These are phyloP conservation scores for Poeciliopsis infans DNA, from an alignment of 2,797 vertebrate species.

Conservation along the genomic window DNA sequence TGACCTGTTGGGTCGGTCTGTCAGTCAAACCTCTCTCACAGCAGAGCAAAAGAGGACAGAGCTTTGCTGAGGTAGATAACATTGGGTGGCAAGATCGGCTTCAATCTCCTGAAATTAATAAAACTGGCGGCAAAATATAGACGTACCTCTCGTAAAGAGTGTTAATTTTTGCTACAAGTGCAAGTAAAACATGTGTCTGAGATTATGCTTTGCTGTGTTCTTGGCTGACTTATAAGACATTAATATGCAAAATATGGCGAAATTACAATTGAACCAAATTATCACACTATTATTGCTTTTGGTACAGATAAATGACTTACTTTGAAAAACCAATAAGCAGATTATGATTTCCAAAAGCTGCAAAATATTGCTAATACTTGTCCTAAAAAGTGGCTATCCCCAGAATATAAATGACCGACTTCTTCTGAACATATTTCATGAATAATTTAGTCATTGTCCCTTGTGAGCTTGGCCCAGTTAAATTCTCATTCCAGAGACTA, in stretches of 20 bases:
- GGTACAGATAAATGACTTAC: slow-evolving; percentile 3
- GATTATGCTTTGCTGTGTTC: neutral
- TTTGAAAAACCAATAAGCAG: neutral
- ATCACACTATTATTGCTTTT: neutral
- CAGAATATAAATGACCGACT: slow-evolving; percentile 22
- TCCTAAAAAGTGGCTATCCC: slow-evolving; percentile 1
- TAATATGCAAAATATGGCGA: neutral
- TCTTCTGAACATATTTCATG: slow-evolving; percentile 19
- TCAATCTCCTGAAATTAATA: too few species aligned
- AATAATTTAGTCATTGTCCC: slow-evolving; percentile 14
- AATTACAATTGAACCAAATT: neutral
- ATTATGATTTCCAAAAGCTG: neutral
- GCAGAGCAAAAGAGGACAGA: too few species aligned
- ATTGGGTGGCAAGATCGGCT: too few species aligned
- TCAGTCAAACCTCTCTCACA: too few species aligned
- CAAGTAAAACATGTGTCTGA: neutral
- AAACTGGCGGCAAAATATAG: too few species aligned
- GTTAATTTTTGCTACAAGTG: neutral
- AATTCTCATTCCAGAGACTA: slow-evolving; percentile 23
- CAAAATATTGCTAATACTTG: neutral
- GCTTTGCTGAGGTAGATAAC: too few species aligned
- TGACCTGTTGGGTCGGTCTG: too few species aligned
- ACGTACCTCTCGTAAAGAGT: neutral
- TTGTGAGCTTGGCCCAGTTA: slow-evolving; percentile 4
- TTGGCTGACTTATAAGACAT: neutral